These are phyloP conservation scores for Agraylea sexmaculata DNA, from an alignment of 1,140 invertebrate genomes.

Conservation along the genomic window DNA sequence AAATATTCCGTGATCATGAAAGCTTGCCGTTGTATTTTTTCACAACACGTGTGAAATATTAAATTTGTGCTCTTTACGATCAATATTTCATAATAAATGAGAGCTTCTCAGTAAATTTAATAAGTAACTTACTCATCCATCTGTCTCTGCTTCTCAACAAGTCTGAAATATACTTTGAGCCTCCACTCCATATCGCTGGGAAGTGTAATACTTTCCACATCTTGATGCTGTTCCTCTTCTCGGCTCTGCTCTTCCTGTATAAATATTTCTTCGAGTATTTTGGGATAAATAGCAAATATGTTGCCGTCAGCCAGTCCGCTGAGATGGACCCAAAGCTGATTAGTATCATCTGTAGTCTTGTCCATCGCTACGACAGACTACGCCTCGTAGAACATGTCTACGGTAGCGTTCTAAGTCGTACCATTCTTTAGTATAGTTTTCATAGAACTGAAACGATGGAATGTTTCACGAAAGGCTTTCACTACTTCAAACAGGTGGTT, in stretches of 20 bases:
- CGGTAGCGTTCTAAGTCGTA: too few relatives aligned
- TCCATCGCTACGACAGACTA: too few relatives aligned
- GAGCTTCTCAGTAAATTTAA: slow-evolving; percentile 5
- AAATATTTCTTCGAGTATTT: slow-evolving; percentile 32
- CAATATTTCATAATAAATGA: slow-evolving; percentile 1
- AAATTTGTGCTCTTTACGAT: too few relatives aligned
- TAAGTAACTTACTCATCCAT: slow-evolving; percentile 23
- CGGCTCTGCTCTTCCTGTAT: slow-evolving; percentile 33
- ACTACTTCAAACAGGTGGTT: too few relatives aligned
- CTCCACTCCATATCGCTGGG: slow-evolving; percentile 64
- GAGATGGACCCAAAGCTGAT: slow-evolving; percentile 40
- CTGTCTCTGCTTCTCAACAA: slow-evolving; percentile 56
- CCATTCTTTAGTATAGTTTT: too few relatives aligned
- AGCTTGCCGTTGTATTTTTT: too few relatives aligned
- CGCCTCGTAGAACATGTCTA: too few relatives aligned
- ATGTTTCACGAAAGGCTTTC: too few relatives aligned
- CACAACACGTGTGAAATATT: too few relatives aligned
- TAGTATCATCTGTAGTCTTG: slow-evolving; percentile 20
- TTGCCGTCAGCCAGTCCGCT: slow-evolving; percentile 38
- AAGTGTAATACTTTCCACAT: slow-evolving; percentile 36
- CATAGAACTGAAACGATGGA: too few relatives aligned
- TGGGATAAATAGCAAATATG: slow-evolving; percentile 38
- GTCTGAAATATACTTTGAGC: slow-evolving; percentile 56
- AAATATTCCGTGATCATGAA: too few relatives aligned
- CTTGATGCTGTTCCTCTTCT: slow-evolving; percentile 28